Evolutionary conservation across 2,113 vertebrate genomes (phyloP), one percentile per base, ranked within the genome.

Genomic region (Pipra filicauda): DNA sequence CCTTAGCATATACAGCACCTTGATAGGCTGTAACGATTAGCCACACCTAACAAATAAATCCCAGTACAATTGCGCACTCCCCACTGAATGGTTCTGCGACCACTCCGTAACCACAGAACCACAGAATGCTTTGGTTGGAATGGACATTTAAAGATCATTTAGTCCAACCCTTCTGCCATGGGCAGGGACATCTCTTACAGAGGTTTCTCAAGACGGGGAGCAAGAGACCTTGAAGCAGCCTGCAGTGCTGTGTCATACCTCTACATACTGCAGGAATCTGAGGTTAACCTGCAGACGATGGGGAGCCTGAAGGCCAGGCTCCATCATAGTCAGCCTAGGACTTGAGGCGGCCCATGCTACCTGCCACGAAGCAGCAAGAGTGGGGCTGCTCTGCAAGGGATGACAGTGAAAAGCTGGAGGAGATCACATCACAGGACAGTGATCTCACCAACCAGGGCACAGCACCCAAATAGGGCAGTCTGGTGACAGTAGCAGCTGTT

Each of bases 111-210:
- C 23, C 5, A 23, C 1, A 70, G 18, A 80, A 51, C 7, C 26
- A 59, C 8, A 21, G 37, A 49, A n/a, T 10, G 15, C 8, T 51
- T 64, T 51, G 28, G 31, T 23, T 49, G 48, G 49, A 89, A 85
- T 8, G 5, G 18, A 51, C 37, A 9, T 22, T 48, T 35, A 21
- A 85, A 70, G 37, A 81, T 31, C 13, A 41, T 26, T 19, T 70
- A 1, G 0, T 39, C 37, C 44, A 70, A 26, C 9, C 9, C 15
- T 39, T 35, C 41, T 35, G 70, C 21, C 64, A 6, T 2, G 2
- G 33, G 11, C 18, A 82, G 20, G 9, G 37, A 31, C 16, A 51
- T 13, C 5, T 85, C 55, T 24, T 43, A 28, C 17, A 22, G 31
- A 85, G 39, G 18, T 41, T 72, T 78, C 35, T 85, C 57, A 62